Evolutionary conservation across 2,113 vertebrate species (phyloP).

Genomic region (Otus sunia): DNA sequence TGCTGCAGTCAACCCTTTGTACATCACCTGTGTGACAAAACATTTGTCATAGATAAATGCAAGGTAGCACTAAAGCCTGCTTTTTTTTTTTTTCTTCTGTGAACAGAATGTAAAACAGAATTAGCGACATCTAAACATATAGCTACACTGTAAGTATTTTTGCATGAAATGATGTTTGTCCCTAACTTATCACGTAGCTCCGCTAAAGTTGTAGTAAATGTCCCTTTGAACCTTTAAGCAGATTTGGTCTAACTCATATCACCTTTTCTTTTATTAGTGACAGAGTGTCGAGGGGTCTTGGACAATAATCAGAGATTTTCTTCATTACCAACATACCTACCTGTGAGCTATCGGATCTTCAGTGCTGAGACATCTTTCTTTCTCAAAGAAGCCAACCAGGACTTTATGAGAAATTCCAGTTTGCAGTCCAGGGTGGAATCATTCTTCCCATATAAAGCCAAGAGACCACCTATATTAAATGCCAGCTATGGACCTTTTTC

Average conservation of each 20-base stretch:
- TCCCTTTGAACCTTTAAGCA: neutral
- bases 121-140: neutral
- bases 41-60: neutral
- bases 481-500: slow-evolving; percentile 90
- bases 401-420: slow-evolving; percentile 88
- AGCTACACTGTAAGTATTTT: neutral
- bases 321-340: slow-evolving; percentile 88
- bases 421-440: slow-evolving; percentile 84
- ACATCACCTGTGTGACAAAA: neutral
- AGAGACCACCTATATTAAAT: slow-evolving; percentile 78
- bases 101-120: neutral
- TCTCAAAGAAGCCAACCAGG: slow-evolving; percentile 88
- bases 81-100: neutral
- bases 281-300: slow-evolving; percentile 77
- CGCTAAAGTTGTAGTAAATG: neutral
- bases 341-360: slow-evolving; percentile 86
- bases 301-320: slow-evolving; percentile 84
- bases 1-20: neutral
- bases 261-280: slow-evolving; percentile 73
- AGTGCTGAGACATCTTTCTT: slow-evolving; percentile 84
- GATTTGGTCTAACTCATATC: neutral
- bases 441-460: slow-evolving; percentile 87
- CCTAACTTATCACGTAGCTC: neutral
- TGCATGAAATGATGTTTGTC: neutral
- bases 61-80: neutral